Conservation (phyloP, 1,140 invertebrate genomes). For the Agrilus planipennis region DNA sequence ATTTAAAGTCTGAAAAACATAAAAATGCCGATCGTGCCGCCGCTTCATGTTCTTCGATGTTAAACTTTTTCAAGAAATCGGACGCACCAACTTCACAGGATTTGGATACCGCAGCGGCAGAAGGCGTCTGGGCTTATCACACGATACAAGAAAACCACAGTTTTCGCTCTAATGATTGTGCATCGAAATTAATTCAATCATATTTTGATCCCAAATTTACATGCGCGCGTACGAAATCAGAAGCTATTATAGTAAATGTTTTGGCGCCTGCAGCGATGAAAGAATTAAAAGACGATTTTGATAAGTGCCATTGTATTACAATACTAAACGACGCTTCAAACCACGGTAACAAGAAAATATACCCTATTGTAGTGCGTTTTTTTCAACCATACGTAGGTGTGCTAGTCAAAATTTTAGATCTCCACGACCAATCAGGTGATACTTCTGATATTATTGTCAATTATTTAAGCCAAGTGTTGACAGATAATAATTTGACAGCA, state of each 20-base stretch:
- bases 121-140: conserved; percentile 24
- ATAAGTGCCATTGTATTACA: conserved; percentile 20
- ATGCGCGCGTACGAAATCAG: conserved; percentile 8
- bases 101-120: conserved; percentile 15
- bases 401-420: conserved; percentile 26
- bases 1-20: conserved; percentile 31
- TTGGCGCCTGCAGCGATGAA: conserved; percentile 10
- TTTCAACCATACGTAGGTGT: conserved; percentile 23
- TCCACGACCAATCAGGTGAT: conserved; percentile 14
- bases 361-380: conserved; percentile 15
- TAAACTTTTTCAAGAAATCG: conserved; percentile 24
- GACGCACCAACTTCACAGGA: conserved; percentile 17
- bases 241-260: conserved; percentile 8
- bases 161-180: conserved; percentile 27
- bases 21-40: conserved; percentile 25
- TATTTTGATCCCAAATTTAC: conserved; percentile 16
- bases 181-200: conserved; percentile 20
- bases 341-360: conserved; percentile 22
- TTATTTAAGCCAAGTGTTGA: conserved; percentile 13
- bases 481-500: conserved; percentile 13
- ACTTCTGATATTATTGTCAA: conserved; percentile 13
- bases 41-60: conserved; percentile 21
- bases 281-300: conserved; percentile 20
- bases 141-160: conserved; percentile 26
- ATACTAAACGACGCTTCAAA: conserved; percentile 21